Evolutionary conservation across 2,113 vertebrate genomes (phyloP).

Genomic region (Thymallus thymallus): DNA sequence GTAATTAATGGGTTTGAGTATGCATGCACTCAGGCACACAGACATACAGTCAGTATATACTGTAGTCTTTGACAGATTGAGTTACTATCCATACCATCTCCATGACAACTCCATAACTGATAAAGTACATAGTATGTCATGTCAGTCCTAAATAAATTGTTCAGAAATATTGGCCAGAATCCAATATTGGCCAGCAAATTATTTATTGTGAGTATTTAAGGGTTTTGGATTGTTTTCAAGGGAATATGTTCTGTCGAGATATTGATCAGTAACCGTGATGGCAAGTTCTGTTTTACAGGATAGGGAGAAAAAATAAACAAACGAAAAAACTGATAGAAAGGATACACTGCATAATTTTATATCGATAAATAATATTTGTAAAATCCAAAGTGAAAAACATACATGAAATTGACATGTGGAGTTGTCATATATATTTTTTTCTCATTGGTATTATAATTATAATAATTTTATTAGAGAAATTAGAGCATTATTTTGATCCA

Average conservation of each 20-base stretch:
- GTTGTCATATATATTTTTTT: background rate
- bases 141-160: background rate
- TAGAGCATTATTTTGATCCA: conserved; percentile 39
- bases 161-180: too few relatives aligned
- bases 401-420: conserved; percentile 13
- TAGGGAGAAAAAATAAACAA: background rate
- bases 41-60: background rate
- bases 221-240: background rate
- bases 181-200: too few relatives aligned
- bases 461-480: background rate
- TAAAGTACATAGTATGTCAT: background rate
- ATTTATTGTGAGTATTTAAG: background rate
- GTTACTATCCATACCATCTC: background rate
- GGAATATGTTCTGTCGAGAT: background rate
- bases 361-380: background rate
- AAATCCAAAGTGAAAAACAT: background rate
- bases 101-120: background rate
- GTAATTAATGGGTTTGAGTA: background rate
- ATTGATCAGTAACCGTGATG: background rate
- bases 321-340: background rate
- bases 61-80: background rate
- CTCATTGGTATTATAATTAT: background rate
- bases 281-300: background rate
- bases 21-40: background rate
- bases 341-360: background rate